Base-by-base conservation (phyloP, 2,888 invertebrate genomes). In the Stenotaenia linearis region DNA sequence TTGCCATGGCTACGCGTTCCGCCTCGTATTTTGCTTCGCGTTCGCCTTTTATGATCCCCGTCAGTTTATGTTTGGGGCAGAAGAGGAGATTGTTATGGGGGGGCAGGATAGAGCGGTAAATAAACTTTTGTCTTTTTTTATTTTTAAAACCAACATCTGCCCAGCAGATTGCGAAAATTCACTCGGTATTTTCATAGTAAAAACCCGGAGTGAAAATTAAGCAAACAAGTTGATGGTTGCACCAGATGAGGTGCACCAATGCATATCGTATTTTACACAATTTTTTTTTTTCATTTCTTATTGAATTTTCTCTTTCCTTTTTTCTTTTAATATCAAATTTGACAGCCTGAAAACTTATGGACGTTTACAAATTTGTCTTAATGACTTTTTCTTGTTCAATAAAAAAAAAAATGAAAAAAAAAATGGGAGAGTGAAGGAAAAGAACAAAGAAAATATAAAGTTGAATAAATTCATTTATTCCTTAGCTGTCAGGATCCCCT, bases 371-470 rank as follows among this genome's bases (percentile, higher is more conserved):
- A 69, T 25, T 69, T 69, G 2, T 69, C 15, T 69, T 69, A 50
- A 50, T 50, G 50, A 50, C 50, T 50, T 50, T 50, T 50, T n/a
- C 50, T 50, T 50, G 50, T 69, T 28, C 69, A 69, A 69, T 15
- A 28, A 69, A 69, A 69, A n/a, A n/a, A 69, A 69, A 28, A 1
- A 28, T 56, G 10, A 69, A 45, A 15, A 4, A 45, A 45, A 45
- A 32, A 32, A 32, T 6, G 50, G 21, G 18, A 18, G 50, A 18
- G 50, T 18, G 50, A 21, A 50, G 50, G 50, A 50, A 50, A 45
- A 69, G 69, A 69, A 69, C 69, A 69, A 69, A 69, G 69, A 28
- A 69, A 69, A 69, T 69, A 28, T 69, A 69, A 69, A 69, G 69
- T 69, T 69, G 69, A 28, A 50, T 50, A 69, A 69, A 69, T 69